Evolutionary conservation across 53 echinoderm and acorn worm genomes (phyloP), one percentile per base, ranked within the genome.

Genomic region (Hippasteria phrygiana): DNA sequence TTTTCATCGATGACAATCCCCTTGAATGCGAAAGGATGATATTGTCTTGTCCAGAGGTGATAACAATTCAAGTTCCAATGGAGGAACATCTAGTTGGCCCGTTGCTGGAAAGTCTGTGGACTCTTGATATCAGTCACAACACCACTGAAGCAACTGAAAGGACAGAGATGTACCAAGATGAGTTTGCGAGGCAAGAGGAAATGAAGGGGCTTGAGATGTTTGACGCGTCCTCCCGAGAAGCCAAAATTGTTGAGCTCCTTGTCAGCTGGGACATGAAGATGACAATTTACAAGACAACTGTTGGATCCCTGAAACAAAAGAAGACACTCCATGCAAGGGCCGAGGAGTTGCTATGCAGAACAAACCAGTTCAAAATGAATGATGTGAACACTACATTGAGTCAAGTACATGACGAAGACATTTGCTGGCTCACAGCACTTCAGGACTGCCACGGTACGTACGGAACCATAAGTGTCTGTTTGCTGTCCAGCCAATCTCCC

Each of bases 1-100:
- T 80, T 18, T 80, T 80, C 55, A 80, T 80, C 24, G 80, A 80
- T 33, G 80, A 80, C 80, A 80, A 80, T 31, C 26, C 80, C 26
- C 80, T 80, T 54, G 80, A 80, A 80, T 80, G 80, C 59, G 80
- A 80, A 80, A 55, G 11, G 59, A 80, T 80, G 80, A 13, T 80
- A 80, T 6, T 48, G 51, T 12, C 80, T 47, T 80, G 80, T 59
- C 62, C 80, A 27, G 51, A 32, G 8, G 80, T 80, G 31, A 47
- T 80, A 20, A 80, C 80, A 33, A 16, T 80, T 59, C 80, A 80
- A 32, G 26, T 59, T n/a, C 80, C 80, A 33, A 56, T 24, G 18
- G 51, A 36, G 12, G 51, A 32, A 10, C 50, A 53, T 80, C 80
- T 80, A 35, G 38, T 32, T 59, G 17, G 46, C 18, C 56, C 80